phyloP scores from a whole-genome alignment of 2,113 vertebrate genomes.

The Callipepla squamata region DNA sequence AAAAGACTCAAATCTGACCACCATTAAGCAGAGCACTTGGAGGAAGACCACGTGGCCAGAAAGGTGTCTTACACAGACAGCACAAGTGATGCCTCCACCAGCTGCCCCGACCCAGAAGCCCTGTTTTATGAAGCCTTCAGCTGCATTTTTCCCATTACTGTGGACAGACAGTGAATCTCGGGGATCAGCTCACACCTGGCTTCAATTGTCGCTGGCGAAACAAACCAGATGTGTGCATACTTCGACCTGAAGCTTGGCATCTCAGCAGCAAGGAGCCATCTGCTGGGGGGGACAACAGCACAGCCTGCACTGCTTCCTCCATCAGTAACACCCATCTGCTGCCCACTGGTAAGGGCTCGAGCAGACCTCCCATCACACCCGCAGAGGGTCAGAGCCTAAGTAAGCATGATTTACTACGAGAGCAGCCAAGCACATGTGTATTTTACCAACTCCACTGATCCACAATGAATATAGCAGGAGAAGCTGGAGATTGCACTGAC shows the following conservation, averaged over 20 bases:
- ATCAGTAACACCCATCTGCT: background rate
- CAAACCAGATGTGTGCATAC: background rate
- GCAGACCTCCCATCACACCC: background rate
- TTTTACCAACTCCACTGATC: background rate
- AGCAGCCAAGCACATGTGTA: background rate
- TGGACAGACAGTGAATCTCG: background rate
- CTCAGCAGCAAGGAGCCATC: background rate
- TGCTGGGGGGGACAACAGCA: too few relatives aligned
- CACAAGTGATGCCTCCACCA: background rate
- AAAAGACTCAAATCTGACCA: background rate
- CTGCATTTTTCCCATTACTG: constrained; percentile 5
- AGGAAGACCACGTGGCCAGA: background rate
- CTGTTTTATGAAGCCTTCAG: background rate
- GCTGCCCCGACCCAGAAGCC: background rate
- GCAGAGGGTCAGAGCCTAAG: background rate
- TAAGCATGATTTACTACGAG: background rate
- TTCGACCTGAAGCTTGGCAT: background rate
- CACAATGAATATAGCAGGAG: background rate
- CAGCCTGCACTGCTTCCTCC: background rate
- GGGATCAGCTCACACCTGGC: constrained; percentile 24
- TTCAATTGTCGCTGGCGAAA: background rate
- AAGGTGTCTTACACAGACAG: background rate
- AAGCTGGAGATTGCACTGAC: background rate
- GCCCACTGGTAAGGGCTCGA: background rate
- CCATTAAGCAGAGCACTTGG: background rate